Conservation (phyloP, 2,797 vertebrate genomes). For the Anguilla pacifica region DNA sequence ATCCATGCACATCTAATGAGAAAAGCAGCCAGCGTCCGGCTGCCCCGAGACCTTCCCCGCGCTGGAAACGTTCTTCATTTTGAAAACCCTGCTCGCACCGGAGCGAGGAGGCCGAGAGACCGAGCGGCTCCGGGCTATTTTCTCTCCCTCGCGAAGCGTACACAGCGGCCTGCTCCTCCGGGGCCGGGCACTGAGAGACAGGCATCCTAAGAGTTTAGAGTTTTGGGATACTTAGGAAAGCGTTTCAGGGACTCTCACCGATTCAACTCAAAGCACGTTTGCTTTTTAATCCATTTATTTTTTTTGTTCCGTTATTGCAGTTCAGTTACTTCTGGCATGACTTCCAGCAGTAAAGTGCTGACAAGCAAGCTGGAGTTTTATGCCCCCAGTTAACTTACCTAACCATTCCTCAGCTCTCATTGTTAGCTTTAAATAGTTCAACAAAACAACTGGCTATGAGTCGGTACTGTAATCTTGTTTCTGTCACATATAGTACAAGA, state of each 20-base stretch:
- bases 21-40: constrained; percentile 34
- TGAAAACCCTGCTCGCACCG: not conserved
- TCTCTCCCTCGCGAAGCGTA: not conserved
- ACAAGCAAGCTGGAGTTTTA: not conserved
- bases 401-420: not conserved
- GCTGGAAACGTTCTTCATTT: not conserved
- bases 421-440: not conserved
- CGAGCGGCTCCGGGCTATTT: not conserved
- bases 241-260: not conserved
- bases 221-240: not conserved
- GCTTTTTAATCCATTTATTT: not conserved
- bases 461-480: too few relatives aligned
- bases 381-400: not conserved
- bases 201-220: not conserved
- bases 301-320: not conserved
- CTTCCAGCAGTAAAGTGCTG: not conserved
- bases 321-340: not conserved
- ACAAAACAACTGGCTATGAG: not conserved
- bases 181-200: not conserved
- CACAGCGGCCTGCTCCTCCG: not conserved
- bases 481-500: not conserved
- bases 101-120: not conserved
- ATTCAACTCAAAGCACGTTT: not conserved
- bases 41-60: not conserved
- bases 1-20: constrained; percentile 59